Evolutionary conservation across 2,113 vertebrate genomes (phyloP), one percentile per base, ranked within the genome.

Genomic region (Poeciliopsis prolifica): DNA sequence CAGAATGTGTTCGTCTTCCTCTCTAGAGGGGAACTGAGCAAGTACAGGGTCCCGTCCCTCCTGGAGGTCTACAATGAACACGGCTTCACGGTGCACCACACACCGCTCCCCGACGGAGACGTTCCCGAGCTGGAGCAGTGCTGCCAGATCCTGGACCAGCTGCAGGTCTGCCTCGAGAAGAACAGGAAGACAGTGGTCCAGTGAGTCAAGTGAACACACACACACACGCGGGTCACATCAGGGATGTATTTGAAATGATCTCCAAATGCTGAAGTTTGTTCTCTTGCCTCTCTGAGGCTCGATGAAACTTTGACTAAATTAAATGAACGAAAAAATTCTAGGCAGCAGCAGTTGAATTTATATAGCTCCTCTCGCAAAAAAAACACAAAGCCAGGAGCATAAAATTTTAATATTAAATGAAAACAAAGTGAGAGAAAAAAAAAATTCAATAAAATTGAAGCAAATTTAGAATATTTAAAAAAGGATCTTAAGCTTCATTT

Each of bases 1-100:
- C 93, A 96, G 89, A 96, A 97, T 14, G 72, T 98, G 80, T 98
- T 98, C 92, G 96, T 98, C 76, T 94, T 98, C 82, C 97, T 96
- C 90, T 97, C 96, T 82, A 93, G 94, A 87, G 95, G 95, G 31
- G 96, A 98, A 75, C 94, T 99, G 28, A 84, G 87, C 70, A 96
- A 94, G 84, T 97, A 97, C 68, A 79, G 95, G 74, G 97, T 97
- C 0, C 96, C 96, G 31, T 94, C 94, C 80, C 93, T 99, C 48
- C 70, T 97, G 61, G 95, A 96, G 19, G 33, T 92, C 35, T 97
- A 97, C 90, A 77, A 83, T 1, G 93, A 94, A 83, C 82, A 72
- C 0, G 96, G 95, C 60, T 88, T 98, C 77, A 72, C 70, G 0
- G 94, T 96, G 61, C 96, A 97, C 80, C 96, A 97, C 81, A 74